These are phyloP conservation scores for Lethenteron reissneri DNA, from an alignment of 2,113 vertebrate genomes.

Conservation along the genomic window DNA sequence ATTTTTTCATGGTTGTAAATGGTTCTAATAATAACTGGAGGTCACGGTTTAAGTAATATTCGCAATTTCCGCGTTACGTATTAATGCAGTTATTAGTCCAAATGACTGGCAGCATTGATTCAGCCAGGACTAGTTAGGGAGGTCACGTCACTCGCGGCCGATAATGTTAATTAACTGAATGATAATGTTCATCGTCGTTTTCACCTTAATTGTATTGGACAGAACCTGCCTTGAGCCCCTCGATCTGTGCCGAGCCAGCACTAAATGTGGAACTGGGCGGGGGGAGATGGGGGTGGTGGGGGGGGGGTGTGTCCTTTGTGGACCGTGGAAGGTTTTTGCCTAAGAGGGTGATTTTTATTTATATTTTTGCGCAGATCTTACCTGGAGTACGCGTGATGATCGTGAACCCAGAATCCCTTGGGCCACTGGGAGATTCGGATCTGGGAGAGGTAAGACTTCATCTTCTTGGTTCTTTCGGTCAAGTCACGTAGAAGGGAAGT, in stretches of 20 bases:
- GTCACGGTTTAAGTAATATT: too few species aligned
- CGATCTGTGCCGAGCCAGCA: background rate
- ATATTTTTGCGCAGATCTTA: conserved; percentile 37
- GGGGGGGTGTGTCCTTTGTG: background rate
- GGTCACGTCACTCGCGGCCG: too few species aligned
- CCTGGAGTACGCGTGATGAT: conserved; percentile 87
- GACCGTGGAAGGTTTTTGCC: conserved; percentile 1
- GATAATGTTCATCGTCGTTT: conserved; percentile 3
- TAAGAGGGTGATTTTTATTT: background rate
- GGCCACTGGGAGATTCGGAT: conserved; percentile 74
- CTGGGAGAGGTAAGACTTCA: conserved; percentile 51
- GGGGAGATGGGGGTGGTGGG: background rate
- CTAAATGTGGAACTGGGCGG: background rate
- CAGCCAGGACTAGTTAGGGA: too few species aligned
- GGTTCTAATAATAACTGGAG: too few species aligned
- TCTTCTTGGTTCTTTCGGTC: too few species aligned
- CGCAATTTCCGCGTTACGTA: too few species aligned
- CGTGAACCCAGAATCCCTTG: conserved; percentile 78
- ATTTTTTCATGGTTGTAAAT: too few species aligned
- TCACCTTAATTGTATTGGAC: background rate
- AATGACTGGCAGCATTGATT: too few species aligned
- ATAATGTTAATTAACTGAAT: too few species aligned
- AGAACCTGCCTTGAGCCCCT: background rate
- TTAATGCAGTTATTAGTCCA: too few species aligned
- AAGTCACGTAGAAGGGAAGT: too few species aligned